These are phyloP conservation scores for Nerophis lumbriciformis DNA, from an alignment of 2,113 vertebrate species.

Conservation along the genomic window DNA sequence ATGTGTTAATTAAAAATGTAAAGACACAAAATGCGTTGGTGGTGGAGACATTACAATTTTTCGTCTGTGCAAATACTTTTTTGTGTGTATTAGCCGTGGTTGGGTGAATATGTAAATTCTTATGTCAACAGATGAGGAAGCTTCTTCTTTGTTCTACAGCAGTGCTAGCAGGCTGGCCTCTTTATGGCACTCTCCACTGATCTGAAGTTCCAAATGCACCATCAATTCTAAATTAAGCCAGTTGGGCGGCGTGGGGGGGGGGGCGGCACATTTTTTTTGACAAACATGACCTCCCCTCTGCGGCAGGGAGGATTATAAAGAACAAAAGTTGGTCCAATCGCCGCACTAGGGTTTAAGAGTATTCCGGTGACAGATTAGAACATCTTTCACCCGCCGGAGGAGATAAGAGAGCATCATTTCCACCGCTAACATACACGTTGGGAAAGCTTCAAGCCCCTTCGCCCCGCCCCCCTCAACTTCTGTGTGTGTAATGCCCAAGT, in stretches of 20 bases:
- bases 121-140: too few relatives aligned
- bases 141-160: background rate
- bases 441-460: conserved; percentile 47
- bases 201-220: conserved; percentile 66
- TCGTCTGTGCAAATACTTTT: too few relatives aligned
- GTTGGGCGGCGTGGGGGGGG: background rate
- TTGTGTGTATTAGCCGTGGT: too few relatives aligned
- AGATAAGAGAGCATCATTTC: conserved; percentile 64
- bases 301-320: conserved; percentile 62
- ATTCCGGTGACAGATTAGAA: conserved; percentile 65
- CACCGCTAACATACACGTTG: conserved; percentile 44
- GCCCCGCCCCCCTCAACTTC: background rate
- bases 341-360: conserved; percentile 63
- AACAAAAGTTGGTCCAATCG: conserved; percentile 68
- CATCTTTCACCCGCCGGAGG: conserved; percentile 53
- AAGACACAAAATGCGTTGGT: too few relatives aligned
- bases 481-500: conserved; percentile 9
- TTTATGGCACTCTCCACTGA: conserved; percentile 55
- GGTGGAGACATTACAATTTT: too few relatives aligned
- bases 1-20: too few relatives aligned
- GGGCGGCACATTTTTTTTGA: conserved; percentile 59
- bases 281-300: conserved; percentile 72
- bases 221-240: conserved; percentile 74
- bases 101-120: too few relatives aligned
- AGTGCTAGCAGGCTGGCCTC: too few relatives aligned